Evolutionary conservation across 2,888 invertebrate genomes (phyloP).

Genomic region (Pheosia tremula): DNA sequence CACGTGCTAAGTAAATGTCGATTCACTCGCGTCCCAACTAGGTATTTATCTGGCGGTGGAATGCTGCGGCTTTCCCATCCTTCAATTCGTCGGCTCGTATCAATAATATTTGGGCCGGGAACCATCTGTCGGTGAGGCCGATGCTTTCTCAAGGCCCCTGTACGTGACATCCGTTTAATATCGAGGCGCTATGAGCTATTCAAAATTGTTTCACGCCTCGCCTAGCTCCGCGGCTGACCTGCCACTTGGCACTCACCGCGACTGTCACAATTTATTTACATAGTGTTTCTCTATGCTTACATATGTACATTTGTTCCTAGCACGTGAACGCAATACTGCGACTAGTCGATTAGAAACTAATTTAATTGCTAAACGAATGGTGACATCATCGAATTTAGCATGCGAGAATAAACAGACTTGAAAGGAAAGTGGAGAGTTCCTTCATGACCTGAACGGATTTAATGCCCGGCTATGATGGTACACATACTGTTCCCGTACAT

Average conservation of each 20-base stretch:
- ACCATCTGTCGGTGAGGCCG: slow-evolving; percentile 52
- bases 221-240: slow-evolving; percentile 23
- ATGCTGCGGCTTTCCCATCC: slow-evolving; percentile 24
- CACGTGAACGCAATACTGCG: slow-evolving; percentile 42
- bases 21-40: slow-evolving; percentile 5
- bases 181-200: slow-evolving; percentile 47
- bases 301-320: slow-evolving; percentile 45
- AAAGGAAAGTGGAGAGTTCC: background rate
- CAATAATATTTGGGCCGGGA: slow-evolving; percentile 47
- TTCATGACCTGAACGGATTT: too few species aligned
- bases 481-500: too few species aligned
- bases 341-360: slow-evolving; percentile 40
- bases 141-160: slow-evolving; percentile 50
- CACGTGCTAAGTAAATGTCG: slow-evolving; percentile 24
- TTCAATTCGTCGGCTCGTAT: slow-evolving; percentile 37
- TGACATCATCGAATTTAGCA: slow-evolving; percentile 21
- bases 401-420: background rate
- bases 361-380: slow-evolving; percentile 29
- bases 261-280: slow-evolving; percentile 45
- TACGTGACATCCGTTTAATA: slow-evolving; percentile 69
- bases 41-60: slow-evolving; percentile 15
- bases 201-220: slow-evolving; percentile 59
- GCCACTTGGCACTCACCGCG: slow-evolving; percentile 39
- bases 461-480: too few species aligned
- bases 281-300: slow-evolving; percentile 46